phyloP scores from a whole-genome alignment of 2,797 vertebrate species.

The Mycteria americana region DNA sequence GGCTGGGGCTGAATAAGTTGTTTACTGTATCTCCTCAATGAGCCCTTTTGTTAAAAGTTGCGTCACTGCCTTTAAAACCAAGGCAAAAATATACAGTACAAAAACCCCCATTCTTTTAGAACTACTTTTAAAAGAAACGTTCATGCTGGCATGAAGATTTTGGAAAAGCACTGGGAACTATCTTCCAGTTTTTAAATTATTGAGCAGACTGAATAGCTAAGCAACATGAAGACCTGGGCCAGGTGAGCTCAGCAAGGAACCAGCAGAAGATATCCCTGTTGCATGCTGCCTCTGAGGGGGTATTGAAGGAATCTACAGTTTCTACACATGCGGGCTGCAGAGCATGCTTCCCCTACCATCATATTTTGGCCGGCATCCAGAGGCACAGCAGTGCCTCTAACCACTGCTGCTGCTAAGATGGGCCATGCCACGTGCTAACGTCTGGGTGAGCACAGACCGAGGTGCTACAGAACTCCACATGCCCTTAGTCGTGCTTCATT shows the following conservation, averaged over 20 bases:
- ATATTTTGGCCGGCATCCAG: not conserved
- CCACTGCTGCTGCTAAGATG: not conserved
- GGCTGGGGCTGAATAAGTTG: not conserved
- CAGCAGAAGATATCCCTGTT: not conserved
- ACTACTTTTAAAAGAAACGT: not conserved
- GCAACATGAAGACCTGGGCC: not conserved
- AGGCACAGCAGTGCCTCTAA: not conserved
- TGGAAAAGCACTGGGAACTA: not conserved
- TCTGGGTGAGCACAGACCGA: not conserved
- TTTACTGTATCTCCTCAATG: not conserved
- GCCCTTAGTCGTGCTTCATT: fast-evolving
- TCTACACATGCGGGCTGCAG: not conserved
- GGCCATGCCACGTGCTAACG: fast-evolving
- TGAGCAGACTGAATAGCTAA: not conserved
- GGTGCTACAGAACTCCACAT: not conserved
- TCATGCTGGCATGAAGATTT: not conserved
- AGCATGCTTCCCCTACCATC: not conserved
- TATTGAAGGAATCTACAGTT: not conserved
- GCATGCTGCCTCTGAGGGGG: not conserved
- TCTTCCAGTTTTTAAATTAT: not conserved
- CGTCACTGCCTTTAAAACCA: not conserved
- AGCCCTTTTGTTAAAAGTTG: not conserved
- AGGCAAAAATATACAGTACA: not conserved
- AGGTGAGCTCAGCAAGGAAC: not conserved
- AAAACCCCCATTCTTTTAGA: not conserved